Conservation (phyloP, 2,888 invertebrate genomes). For the Yponomeuta plumbellus region DNA sequence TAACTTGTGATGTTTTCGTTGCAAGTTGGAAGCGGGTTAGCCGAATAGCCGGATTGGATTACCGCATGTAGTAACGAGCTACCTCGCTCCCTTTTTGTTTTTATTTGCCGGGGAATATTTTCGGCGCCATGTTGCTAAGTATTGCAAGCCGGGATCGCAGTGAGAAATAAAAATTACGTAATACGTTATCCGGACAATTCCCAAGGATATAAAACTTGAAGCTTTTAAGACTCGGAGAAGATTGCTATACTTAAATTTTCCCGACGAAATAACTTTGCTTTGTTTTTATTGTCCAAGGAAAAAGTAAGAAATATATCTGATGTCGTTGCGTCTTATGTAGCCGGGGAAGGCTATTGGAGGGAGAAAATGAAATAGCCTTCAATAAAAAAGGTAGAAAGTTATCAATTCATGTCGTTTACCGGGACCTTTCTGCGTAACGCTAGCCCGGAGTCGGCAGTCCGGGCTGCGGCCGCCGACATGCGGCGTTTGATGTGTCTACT, state of each 20-base stretch:
- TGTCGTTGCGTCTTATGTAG: background rate
- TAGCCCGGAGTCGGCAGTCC: background rate
- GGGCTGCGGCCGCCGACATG: background rate
- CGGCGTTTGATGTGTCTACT: background rate
- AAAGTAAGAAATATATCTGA: background rate
- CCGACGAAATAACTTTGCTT: background rate
- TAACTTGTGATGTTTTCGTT: background rate
- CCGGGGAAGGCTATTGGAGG: background rate
- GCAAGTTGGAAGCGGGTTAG: conserved; percentile 30
- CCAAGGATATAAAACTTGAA: background rate
- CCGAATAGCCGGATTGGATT: conserved; percentile 47
- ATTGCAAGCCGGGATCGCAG: background rate
- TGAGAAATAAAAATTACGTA: conserved; percentile 33
- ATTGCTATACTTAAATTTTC: background rate
- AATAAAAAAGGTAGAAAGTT: conserved; percentile 3
- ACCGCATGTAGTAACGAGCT: conserved; percentile 45
- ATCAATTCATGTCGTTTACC: conserved; percentile 3
- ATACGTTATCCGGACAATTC: conserved; percentile 3
- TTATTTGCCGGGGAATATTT: conserved; percentile 35
- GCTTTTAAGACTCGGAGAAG: background rate
- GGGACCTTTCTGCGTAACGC: background rate
- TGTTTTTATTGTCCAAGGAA: background rate
- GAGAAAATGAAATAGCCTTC: background rate
- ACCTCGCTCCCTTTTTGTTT: conserved; percentile 33
- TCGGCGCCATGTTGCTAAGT: conserved; percentile 20